Percentiles rank a stretch among this genome's conserved stretches.
phyloP scores from a whole-genome alignment of 2,888 invertebrate species.

The Sisyra nigra region DNA sequence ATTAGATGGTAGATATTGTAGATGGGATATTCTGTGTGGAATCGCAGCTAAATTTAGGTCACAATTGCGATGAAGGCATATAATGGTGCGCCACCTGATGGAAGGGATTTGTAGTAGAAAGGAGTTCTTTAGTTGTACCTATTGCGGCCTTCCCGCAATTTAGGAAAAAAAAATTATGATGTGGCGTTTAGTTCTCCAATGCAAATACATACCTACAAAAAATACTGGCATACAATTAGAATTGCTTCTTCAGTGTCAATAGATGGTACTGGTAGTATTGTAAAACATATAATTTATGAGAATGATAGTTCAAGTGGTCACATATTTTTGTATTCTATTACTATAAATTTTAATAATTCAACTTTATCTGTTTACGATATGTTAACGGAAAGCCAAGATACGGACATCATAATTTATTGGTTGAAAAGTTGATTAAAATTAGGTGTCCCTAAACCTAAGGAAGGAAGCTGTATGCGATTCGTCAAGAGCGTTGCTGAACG shows the following conservation, averaged over 20 bases:
- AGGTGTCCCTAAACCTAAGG: constrained; percentile 1
- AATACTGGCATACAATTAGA: not conserved
- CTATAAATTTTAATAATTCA: not conserved
- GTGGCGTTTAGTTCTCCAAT: not conserved
- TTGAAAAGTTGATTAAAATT: not conserved
- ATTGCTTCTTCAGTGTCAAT: not conserved
- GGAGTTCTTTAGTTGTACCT: too few relatives aligned
- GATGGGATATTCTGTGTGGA: too few relatives aligned
- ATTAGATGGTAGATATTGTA: too few relatives aligned
- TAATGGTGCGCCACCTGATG: too few relatives aligned
- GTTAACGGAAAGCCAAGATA: constrained; percentile 1
- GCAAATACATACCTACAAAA: not conserved
- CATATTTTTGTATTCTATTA: constrained; percentile 1
- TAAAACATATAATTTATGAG: not conserved
- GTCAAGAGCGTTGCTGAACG: not conserved
- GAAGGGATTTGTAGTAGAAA: too few relatives aligned
- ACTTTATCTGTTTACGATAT: not conserved
- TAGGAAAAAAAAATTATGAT: not conserved
- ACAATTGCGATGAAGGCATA: too few relatives aligned
- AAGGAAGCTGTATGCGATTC: constrained; percentile 2
- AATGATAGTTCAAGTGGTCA: not conserved
- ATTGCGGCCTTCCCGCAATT: too few relatives aligned
- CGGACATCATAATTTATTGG: not conserved
- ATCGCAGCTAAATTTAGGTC: too few relatives aligned
- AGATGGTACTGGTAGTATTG: constrained; percentile 1